Evolutionary conservation across 2,797 vertebrate genomes (phyloP), one percentile per base, ranked within the genome.

Genomic region (Peromyscus attwateri): DNA sequence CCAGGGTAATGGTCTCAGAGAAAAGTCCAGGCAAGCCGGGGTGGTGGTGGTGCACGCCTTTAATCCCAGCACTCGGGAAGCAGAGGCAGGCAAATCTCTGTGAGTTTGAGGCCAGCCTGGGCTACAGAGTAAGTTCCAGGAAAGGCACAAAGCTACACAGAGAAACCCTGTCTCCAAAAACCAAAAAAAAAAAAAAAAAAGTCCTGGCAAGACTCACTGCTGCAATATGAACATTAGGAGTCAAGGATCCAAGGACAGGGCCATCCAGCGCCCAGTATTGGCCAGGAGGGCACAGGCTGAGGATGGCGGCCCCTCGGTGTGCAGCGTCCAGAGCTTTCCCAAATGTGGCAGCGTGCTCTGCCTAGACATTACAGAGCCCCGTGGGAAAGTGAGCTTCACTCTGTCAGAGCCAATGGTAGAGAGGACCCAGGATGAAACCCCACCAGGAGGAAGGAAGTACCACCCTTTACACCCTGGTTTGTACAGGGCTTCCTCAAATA

Each of bases 201-300:
- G n/a, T 37, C 25, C 82, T 25, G 0, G 13, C 49, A 37, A 13
- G 9, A 3, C 57, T 25, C 9, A 46, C 37, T 13, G 37, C 55
- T 43, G 34, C 70, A 31, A 2, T 9, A 0, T 11, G 55, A 19
- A 13, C 9, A 0, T 0, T 3, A 1, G 3, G 23, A 16, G 16
- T 31, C 40, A 19, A 21, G 27, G 0, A 52, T 19, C 66, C 25
- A 6, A 1, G 0, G 37, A 2, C 37, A 43, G 73, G 62, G 62
- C 71, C 17, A 7, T 25, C 21, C 0, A 2, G 12, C 25, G 0
- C 46, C 46, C 0, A 0, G 29, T 3, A 25, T 11, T 34, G 2
- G 31, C 37, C 6, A 0, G 34, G 16, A 1, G 55, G 1, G 27
- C 55, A n/a, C 64, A n/a, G 29, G 13, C 73, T 37, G 31, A 29